Percentiles rank a stretch among this genome's conserved stretches.
Evolutionary conservation across 2,888 invertebrate species (phyloP).

Genomic region (Machimus rusticus): DNA sequence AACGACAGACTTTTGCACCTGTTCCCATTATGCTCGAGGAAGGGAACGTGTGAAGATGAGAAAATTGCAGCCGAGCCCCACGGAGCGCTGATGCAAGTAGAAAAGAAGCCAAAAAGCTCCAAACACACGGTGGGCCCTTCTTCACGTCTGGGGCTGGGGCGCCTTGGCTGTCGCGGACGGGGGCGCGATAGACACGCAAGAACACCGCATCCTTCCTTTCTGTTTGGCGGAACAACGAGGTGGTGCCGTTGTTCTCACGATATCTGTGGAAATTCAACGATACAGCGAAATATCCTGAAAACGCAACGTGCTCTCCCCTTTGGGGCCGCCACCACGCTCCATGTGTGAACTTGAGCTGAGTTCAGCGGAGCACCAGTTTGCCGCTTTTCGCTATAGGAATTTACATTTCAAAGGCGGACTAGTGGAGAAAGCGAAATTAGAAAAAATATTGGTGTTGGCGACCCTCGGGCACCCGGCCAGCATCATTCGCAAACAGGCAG

Average conservation of each 20-base stretch:
- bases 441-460: not conserved
- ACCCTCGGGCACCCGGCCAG: not conserved
- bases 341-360: not conserved
- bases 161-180: not conserved
- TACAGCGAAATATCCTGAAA: constrained; percentile 26
- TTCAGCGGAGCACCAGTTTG: not conserved
- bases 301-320: not conserved
- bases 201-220: not conserved
- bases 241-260: not conserved
- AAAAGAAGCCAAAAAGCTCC: constrained; percentile 7
- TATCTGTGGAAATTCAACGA: constrained; percentile 19
- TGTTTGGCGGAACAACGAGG: not conserved
- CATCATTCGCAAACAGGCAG: not conserved
- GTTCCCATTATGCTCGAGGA: constrained; percentile 26
- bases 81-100: constrained; percentile 9
- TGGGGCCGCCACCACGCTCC: not conserved
- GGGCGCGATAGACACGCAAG: not conserved
- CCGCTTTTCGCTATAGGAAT: not conserved
- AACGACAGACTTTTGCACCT: constrained; percentile 27
- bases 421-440: not conserved
- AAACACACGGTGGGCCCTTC: not conserved
- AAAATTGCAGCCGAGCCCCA: constrained; percentile 26
- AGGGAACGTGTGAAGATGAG: constrained; percentile 38
- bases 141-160: not conserved
- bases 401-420: constrained; percentile 25